These are phyloP conservation scores for Bombus polaris DNA, from an alignment of 1,140 invertebrate species.

Conservation along the genomic window DNA sequence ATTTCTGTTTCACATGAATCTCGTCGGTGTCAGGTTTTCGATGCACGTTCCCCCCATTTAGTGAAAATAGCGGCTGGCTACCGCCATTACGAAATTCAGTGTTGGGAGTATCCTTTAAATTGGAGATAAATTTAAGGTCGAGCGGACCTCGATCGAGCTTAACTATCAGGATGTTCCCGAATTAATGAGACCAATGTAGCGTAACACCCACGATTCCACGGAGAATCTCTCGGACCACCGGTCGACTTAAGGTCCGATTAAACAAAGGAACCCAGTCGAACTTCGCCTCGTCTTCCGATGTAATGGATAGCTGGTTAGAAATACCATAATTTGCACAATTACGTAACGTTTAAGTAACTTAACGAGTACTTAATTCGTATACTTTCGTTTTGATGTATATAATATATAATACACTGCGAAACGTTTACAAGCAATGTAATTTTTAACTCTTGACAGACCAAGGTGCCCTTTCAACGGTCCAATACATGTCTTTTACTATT, in stretches of 20 bases:
- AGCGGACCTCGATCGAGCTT: slow-evolving; percentile 7
- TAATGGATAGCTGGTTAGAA: slow-evolving; percentile 16
- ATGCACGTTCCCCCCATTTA: not conserved
- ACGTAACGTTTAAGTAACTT: not conserved
- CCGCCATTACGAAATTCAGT: not conserved
- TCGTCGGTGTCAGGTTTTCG: not conserved
- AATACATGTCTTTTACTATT: too few relatives aligned
- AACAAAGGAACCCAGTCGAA: not conserved
- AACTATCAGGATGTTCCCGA: slow-evolving; percentile 10
- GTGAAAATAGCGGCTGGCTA: not conserved
- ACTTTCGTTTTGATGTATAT: too few relatives aligned
- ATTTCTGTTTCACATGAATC: not conserved
- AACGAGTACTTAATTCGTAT: not conserved
- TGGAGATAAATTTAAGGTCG: slow-evolving; percentile 15
- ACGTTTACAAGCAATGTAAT: too few relatives aligned
- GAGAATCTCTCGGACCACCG: not conserved
- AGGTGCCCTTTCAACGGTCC: too few relatives aligned
- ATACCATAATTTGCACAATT: not conserved
- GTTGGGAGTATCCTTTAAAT: not conserved
- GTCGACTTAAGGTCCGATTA: slow-evolving; percentile 4
- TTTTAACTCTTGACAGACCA: too few relatives aligned
- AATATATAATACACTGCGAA: too few relatives aligned
- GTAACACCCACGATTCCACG: not conserved
- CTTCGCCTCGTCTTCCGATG: not conserved
- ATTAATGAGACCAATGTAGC: slow-evolving; percentile 31